phyloP scores from a whole-genome alignment of 2,888 invertebrate genomes.

The Biston betularia region DNA sequence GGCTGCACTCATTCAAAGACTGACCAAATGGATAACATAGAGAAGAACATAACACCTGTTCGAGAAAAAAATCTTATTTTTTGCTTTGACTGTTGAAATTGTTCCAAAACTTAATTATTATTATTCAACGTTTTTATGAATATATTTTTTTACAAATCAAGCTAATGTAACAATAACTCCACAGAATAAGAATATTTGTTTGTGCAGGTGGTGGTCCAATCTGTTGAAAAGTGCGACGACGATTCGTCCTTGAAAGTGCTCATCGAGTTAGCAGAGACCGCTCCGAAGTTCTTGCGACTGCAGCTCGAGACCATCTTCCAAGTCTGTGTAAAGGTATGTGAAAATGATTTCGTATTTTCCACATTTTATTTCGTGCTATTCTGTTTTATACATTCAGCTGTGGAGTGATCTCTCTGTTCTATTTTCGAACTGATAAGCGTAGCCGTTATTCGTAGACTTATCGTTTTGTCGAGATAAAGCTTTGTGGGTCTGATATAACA shows the following conservation, averaged over 20 bases:
- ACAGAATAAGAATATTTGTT: constrained; percentile 11
- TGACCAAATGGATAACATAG: too few relatives aligned
- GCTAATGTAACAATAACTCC: too few relatives aligned
- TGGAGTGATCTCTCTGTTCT: neutral
- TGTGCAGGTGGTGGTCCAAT: constrained; percentile 90
- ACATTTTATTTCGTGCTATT: neutral
- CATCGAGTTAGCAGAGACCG: constrained; percentile 96
- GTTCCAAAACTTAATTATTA: too few relatives aligned
- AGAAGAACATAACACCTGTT: too few relatives aligned
- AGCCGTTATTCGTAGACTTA: neutral
- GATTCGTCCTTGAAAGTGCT: constrained; percentile 96
- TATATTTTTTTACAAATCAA: too few relatives aligned
- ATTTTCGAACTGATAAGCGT: constrained; percentile 14
- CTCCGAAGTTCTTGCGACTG: constrained; percentile 96
- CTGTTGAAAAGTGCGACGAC: constrained; percentile 94
- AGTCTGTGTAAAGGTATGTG: constrained; percentile 58
- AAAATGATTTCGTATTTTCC: neutral
- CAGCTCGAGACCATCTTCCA: constrained; percentile 93
- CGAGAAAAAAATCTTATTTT: too few relatives aligned
- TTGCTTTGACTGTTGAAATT: too few relatives aligned
- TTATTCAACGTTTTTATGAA: too few relatives aligned
- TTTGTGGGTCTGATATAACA: neutral
- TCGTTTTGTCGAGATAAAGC: constrained; percentile 4
- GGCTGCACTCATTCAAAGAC: too few relatives aligned
- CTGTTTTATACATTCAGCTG: neutral